Evolutionary conservation across 2,888 invertebrate species (phyloP), one percentile per base, ranked within the genome.

Genomic region (Bugulina stolonifera): DNA sequence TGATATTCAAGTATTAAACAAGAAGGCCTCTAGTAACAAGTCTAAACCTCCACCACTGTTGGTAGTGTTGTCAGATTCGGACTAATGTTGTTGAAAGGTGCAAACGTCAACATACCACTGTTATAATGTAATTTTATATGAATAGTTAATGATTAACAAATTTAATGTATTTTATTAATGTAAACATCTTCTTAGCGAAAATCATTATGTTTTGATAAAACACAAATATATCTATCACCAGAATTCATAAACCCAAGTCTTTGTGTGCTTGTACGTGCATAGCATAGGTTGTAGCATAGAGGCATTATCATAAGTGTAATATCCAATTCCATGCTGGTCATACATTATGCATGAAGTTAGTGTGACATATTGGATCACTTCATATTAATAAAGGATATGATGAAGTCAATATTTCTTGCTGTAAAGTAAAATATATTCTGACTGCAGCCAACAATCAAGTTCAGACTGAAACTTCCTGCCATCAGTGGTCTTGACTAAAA

Each of bases 271-370:
- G 43, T 43, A 18, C 18, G 43, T 43, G 18, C 18, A 43, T 43
- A 10, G 18, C 43, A 10, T 5, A 10, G 43, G 43, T 18, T 43
- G 5, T 43, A 10, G 18, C 5, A 43, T 43, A 43, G 5, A 43
- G 18, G 43, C 18, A 10, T 43, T 18, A 43, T 10, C 10, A 43
- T 18, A 18, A 18, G 5, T 10, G 18, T 43, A 43, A 43, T 43
- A 5, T 43, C 43, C 5, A 43, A 43, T 43, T 57, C 10, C 32
- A 32, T 27, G 64, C 10, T 25, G 5, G 64, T 64, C 64, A 64
- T 64, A 25, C 34, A 64, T 64, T 64, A 64, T 64, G 64, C 32
- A 64, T 64, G 64, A 22, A 64, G 64, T 14, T 14, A 32, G 10
- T 64, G 64, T 64, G 64, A 32, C 64, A 32, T 27, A 32, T 64